Base-by-base conservation (phyloP, 2,113 vertebrate species). In the Elephantulus edwardii region DNA sequence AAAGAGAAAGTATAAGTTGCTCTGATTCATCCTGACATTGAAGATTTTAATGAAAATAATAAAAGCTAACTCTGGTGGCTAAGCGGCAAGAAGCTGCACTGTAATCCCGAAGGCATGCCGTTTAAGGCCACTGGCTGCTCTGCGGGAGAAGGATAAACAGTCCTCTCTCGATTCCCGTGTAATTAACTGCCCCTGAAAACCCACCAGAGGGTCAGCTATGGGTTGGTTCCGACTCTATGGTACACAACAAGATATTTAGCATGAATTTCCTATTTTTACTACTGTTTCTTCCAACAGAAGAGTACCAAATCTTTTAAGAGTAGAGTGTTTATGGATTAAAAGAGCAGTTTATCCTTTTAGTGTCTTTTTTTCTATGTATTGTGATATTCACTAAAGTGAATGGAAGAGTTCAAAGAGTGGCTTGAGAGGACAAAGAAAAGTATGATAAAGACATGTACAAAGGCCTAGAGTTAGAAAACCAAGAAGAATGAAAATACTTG, bases 241-340 rank as follows among this genome's bases (percentile, higher is more conserved):
- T n/a, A n/a, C n/a, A n/a, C 8, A 40, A 62, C 54, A 90, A 66
- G 89, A 89, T 84, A 91, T 90, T 93, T 30, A 91, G 7, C 17
- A 22, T 56, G 28, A 68, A 46, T 58, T 94, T 95, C 8, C 66
- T 95, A 35, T 81, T 82, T 89, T 95, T 83, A 90, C n/a, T 85
- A 48, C 24, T 10, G 38, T 8, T 89, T 89, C 72, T 83, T 89
- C 81, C 11, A 74, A 78, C 52, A 85, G 58, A 94, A 80, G 33
- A 87, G 6, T 78, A 75, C 54, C 20, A 74, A 52, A 62, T 87
- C 35, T 78, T 92, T 38, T 8, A 91, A 93, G 89, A 91, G 30
- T 2, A 58, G 2, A 76, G 35, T 89, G 58, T 84, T 76, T 75
- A 38, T 88, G 66, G 52, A 58, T 83, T 92, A 30, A 72, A 88